Evolutionary conservation across 2,113 vertebrate species (phyloP).

Genomic region (Connochaetes taurinus): DNA sequence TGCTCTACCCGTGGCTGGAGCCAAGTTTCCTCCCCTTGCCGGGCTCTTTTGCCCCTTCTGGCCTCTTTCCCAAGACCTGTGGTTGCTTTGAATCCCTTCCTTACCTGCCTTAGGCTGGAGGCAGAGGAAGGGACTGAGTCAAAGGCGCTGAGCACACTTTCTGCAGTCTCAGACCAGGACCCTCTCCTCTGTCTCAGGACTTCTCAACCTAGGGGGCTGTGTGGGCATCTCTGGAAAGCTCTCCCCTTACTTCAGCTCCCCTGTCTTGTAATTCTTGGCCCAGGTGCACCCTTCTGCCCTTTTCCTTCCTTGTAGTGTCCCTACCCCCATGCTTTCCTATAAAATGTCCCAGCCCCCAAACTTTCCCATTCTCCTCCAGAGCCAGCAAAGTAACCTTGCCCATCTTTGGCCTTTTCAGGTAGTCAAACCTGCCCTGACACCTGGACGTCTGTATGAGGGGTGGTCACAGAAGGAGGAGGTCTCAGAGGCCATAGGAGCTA

Average conservation of each 20-base stretch:
- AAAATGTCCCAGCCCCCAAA: neutral
- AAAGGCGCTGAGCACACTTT: neutral
- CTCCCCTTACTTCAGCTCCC: neutral
- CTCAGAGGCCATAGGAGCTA: neutral
- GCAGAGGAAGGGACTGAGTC: neutral
- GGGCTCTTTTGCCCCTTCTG: neutral
- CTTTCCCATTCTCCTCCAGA: neutral
- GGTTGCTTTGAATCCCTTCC: neutral
- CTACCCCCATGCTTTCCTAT: neutral
- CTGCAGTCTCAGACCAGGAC: neutral
- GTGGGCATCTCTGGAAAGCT: neutral
- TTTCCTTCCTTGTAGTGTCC: neutral
- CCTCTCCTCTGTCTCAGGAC: neutral
- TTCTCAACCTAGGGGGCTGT: neutral
- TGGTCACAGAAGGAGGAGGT: neutral
- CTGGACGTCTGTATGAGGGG: neutral
- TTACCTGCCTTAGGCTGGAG: neutral
- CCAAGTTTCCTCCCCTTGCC: too few relatives aligned
- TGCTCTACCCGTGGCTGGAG: neutral
- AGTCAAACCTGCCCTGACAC: neutral
- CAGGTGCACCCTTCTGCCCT: neutral
- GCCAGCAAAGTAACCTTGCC: conserved; percentile 6
- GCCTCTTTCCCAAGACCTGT: neutral
- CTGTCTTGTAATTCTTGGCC: neutral
- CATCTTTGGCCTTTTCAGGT: conserved; percentile 48